Base-by-base conservation (phyloP, 2,888 invertebrate species). In the Apocheima hispidaria region DNA sequence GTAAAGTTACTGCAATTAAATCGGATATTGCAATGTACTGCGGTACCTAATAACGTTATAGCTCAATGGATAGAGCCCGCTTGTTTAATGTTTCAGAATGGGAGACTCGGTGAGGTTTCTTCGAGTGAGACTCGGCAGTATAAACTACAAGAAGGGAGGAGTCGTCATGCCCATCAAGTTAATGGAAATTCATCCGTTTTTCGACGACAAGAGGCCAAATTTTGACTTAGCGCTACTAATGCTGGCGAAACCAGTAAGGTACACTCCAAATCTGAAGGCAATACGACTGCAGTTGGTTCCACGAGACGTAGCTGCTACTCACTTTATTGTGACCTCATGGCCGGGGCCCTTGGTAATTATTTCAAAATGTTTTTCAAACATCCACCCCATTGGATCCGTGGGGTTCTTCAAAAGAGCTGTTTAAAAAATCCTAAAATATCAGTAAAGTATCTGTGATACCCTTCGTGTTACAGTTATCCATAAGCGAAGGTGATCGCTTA, bases 311-410 rank as follows among this genome's bases (percentile, higher is more conserved):
- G 71, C 76, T 14, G 74, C 84, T 0, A 81, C 87, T 0, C 90
- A 90, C 74, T 88, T 86, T 20, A 79, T 86, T 30, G 84, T 91
- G 0, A 85, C 87, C 0, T 75, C 86, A 0, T 92, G 90, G 91
- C 71, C 77, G 4, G 43, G 63, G 20, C 65, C 72, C 4, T 18
- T 60, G 63, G 84, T 86, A 67, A 76, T 76, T 67, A 18, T 21
- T n/a, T 12, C 14, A 16, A 20, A 7, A 14, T 16, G 5, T 16
- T 16, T 6, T 2, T 26, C 26, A n/a, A n/a, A n/a, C n/a, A n/a
- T n/a, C n/a, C n/a, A n/a, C n/a, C n/a, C n/a, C n/a, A n/a, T n/a
- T n/a, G n/a, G n/a, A n/a, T n/a, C n/a, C n/a, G n/a, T n/a, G n/a
- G n/a, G n/a, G n/a, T n/a, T n/a, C n/a, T n/a, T n/a, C n/a, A n/a